Evolutionary conservation across 2,888 invertebrate genomes (phyloP).

Genomic region (Archips xylosteana): DNA sequence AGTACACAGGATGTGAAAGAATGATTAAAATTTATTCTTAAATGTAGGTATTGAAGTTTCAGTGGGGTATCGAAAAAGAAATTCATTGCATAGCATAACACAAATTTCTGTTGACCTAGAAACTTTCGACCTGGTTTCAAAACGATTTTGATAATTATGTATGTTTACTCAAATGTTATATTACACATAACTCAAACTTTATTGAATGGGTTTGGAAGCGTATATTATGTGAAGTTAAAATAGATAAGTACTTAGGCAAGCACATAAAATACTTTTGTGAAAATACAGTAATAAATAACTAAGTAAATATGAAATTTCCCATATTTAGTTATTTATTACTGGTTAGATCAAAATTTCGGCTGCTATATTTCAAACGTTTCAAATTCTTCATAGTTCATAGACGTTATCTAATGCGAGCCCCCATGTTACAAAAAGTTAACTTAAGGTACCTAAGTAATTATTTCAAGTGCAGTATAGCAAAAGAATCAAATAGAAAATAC

Average conservation of each 20-base stretch:
- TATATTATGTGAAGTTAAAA: not conserved
- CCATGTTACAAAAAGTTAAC: not conserved
- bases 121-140: conserved; percentile 8
- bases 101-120: conserved; percentile 8
- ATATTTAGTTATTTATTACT: not conserved
- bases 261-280: not conserved
- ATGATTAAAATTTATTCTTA: not conserved
- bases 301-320: not conserved
- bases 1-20: not conserved
- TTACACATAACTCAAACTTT: not conserved
- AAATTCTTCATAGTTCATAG: not conserved
- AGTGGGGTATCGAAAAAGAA: not conserved
- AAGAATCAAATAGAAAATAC: not conserved
- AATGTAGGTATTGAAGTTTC: not conserved
- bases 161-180: not conserved
- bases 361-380: not conserved
- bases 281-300: not conserved
- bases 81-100: not conserved
- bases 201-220: not conserved
- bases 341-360: not conserved
- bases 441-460: not conserved
- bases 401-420: not conserved
- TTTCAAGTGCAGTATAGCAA: not conserved
- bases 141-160: not conserved
- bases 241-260: not conserved